Percentiles rank a stretch among this genome's conserved stretches.
These are phyloP conservation scores for Vipera ursinii DNA, from an alignment of 2,797 vertebrate genomes.

Conservation along the genomic window DNA sequence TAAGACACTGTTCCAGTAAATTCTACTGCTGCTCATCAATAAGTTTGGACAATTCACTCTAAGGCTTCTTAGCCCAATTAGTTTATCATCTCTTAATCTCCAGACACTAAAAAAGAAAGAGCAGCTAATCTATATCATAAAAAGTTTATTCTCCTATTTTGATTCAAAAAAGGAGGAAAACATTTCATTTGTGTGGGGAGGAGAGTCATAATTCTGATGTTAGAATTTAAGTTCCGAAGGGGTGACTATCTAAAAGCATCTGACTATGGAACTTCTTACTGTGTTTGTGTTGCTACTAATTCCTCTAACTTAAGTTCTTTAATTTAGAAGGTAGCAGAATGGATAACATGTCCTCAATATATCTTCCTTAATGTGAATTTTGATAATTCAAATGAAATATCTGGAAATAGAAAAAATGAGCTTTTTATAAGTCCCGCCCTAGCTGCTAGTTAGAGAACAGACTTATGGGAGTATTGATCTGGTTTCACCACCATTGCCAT, in stretches of 20 bases:
- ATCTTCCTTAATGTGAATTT: not conserved
- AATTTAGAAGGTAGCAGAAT: not conserved
- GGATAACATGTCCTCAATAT: not conserved
- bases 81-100: not conserved
- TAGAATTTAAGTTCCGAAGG: not conserved
- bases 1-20: not conserved
- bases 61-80: not conserved
- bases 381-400: not conserved
- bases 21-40: not conserved
- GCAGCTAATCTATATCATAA: not conserved
- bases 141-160: not conserved
- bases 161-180: not conserved
- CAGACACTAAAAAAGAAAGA: not conserved
- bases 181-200: not conserved
- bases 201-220: not conserved
- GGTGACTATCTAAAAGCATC: not conserved
- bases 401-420: not conserved
- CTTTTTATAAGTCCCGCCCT: not conserved
- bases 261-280: not conserved
- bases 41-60: not conserved
- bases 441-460: not conserved
- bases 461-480: not conserved
- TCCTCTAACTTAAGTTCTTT: not conserved
- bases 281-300: not conserved
- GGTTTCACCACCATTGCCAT: not conserved